A percentile compares a stretch with the other conserved stretches of the same genome.
Evolutionary conservation across 2,797 vertebrate genomes (phyloP).

Genomic region (Smutsia gigantea): DNA sequence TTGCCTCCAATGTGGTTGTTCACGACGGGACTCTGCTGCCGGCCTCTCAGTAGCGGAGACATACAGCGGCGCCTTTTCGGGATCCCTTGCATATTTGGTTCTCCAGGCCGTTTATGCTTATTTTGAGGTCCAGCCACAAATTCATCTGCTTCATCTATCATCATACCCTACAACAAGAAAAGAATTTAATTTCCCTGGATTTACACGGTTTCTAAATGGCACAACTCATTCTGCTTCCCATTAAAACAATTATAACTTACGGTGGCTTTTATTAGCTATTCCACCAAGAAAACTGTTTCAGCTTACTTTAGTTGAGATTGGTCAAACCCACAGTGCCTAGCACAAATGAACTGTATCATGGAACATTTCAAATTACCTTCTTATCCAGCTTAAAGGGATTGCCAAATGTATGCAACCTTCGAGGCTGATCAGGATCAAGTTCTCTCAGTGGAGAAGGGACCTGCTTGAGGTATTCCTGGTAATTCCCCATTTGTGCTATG

Average conservation of each 20-base stretch:
- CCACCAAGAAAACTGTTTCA: conserved; percentile 26
- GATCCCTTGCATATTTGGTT: conserved; percentile 92
- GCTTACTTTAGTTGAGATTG: conserved; percentile 42
- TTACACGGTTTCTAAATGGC: conserved; percentile 23
- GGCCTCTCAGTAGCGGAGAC: conserved; percentile 93
- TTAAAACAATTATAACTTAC: conserved; percentile 15
- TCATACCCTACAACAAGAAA: conserved; percentile 87
- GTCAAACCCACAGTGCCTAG: not conserved
- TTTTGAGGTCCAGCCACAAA: conserved; percentile 92
- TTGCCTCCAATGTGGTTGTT: conserved; percentile 88
- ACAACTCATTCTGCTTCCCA: conserved; percentile 33
- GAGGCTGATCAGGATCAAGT: conserved; percentile 90
- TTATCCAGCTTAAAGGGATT: conserved; percentile 92
- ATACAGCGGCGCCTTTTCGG: conserved; percentile 95
- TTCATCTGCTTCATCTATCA: conserved; percentile 92
- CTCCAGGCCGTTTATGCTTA: conserved; percentile 94
- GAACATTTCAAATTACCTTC: conserved; percentile 85
- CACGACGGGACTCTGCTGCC: conserved; percentile 90
- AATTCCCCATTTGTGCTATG: conserved; percentile 92
- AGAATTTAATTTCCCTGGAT: not conserved
- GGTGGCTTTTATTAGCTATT: not conserved
- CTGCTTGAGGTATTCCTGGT: conserved; percentile 90
- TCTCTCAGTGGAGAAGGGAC: conserved; percentile 89
- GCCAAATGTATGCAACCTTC: conserved; percentile 90
- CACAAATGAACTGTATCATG: not conserved